phyloP scores from a whole-genome alignment of 2,888 invertebrate species.

The Dimorphilus gyrociliatus region DNA sequence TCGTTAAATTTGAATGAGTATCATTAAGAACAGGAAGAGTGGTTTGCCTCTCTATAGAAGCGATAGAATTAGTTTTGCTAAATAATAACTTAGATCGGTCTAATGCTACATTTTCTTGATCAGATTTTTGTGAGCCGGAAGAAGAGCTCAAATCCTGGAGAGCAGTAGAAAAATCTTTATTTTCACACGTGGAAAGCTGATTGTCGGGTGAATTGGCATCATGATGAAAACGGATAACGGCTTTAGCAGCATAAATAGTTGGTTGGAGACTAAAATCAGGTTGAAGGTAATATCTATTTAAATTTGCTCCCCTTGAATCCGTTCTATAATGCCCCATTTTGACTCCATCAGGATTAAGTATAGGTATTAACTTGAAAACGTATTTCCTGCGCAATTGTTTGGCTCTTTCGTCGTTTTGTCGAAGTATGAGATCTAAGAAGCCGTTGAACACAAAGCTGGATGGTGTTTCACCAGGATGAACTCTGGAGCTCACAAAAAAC shows the following conservation, averaged over 20 bases:
- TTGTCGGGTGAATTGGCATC: too few species aligned
- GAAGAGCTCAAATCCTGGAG: too few species aligned
- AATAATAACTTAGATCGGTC: too few species aligned
- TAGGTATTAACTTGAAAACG: conserved; percentile 76
- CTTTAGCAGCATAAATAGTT: conserved; percentile 65
- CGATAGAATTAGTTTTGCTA: too few species aligned
- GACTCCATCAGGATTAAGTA: conserved; percentile 80
- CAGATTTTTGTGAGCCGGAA: too few species aligned
- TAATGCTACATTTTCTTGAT: too few species aligned
- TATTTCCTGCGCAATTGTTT: conserved; percentile 48
- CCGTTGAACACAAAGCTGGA: conserved; percentile 79
- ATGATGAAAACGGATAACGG: conserved; percentile 44
- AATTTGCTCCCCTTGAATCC: conserved; percentile 67
- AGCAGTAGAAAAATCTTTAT: too few species aligned
- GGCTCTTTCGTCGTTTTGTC: conserved; percentile 56
- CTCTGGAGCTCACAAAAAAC: conserved; percentile 67
- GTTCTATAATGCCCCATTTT: conserved; percentile 56
- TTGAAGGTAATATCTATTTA: conserved; percentile 68
- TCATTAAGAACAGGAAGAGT: too few species aligned
- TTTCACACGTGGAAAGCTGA: too few species aligned
- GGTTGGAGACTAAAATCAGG: conserved; percentile 60
- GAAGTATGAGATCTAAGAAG: conserved; percentile 57
- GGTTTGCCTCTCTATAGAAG: too few species aligned
- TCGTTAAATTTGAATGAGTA: too few species aligned
- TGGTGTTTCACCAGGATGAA: conserved; percentile 82